Evolutionary conservation across 2,113 vertebrate genomes (phyloP).

Genomic region (Spizaetus ornatus): DNA sequence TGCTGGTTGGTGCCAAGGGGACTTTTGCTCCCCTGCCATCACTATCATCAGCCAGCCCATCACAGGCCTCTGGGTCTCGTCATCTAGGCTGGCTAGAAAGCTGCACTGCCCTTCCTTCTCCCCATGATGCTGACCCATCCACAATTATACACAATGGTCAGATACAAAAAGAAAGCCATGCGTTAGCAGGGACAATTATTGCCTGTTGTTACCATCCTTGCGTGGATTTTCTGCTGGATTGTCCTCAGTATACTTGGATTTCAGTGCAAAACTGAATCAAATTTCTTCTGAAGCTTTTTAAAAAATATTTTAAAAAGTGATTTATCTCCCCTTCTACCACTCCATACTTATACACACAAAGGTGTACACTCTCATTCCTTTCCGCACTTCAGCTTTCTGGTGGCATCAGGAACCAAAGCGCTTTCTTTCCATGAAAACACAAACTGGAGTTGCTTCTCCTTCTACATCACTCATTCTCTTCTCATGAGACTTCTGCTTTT

Average conservation of each 20-base stretch:
- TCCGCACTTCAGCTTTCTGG: neutral
- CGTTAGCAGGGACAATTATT: neutral
- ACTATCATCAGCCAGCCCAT: neutral
- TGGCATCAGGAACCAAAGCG: neutral
- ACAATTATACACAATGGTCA: too few species aligned
- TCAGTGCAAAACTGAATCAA: neutral
- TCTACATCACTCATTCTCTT: fast-evolving
- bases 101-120: neutral
- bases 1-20: neutral
- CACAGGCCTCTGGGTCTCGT: neutral
- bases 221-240: neutral
- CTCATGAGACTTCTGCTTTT: neutral
- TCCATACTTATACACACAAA: neutral
- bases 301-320: neutral
- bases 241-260: neutral
- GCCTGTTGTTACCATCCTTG: neutral
- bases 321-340: neutral
- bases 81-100: neutral
- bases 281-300: neutral
- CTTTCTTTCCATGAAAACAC: neutral
- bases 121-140: neutral
- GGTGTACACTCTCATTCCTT: neutral
- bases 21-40: neutral
- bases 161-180: neutral
- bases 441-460: neutral